phyloP scores from a whole-genome alignment of 37 sponge, comb jelly and placozoan genomes.

The Ephydatia muelleri region DNA sequence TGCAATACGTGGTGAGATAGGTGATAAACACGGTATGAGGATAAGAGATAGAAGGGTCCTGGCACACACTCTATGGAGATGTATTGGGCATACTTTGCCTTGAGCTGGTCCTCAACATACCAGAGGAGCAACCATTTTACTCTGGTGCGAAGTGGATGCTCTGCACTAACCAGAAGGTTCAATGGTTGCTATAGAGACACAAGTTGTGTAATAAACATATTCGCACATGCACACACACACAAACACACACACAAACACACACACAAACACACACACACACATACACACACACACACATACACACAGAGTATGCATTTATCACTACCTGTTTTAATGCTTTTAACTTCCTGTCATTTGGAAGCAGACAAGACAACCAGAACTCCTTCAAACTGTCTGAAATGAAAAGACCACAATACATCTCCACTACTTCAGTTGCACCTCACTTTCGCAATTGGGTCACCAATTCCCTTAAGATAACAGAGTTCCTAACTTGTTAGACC shows the following conservation, averaged over 20 bases:
- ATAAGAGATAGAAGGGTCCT: background rate
- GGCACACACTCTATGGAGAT: slow-evolving; percentile 28
- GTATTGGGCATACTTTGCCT: slow-evolving; percentile 63
- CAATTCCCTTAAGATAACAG: too few relatives aligned
- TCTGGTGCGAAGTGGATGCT: background rate
- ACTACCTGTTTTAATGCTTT: slow-evolving; percentile 68
- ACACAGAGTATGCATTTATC: too few relatives aligned
- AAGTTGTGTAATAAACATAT: background rate
- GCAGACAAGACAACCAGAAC: slow-evolving; percentile 74
- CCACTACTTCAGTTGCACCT: too few relatives aligned
- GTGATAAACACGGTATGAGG: background rate
- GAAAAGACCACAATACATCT: background rate
- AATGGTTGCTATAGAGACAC: slow-evolving; percentile 44
- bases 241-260: background rate
- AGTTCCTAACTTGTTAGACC: too few relatives aligned
- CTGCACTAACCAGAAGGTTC: slow-evolving; percentile 13
- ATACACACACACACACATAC: background rate
- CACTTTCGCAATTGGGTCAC: too few relatives aligned
- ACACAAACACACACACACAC: background rate
- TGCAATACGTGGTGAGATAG: too few relatives aligned
- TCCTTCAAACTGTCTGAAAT: slow-evolving; percentile 85
- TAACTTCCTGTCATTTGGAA: slow-evolving; percentile 89
- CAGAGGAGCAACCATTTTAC: slow-evolving; percentile 62
- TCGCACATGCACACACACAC: background rate
- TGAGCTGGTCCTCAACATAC: slow-evolving; percentile 85